These are phyloP conservation scores for Amphiprion percula DNA, from an alignment of 2,113 vertebrate genomes.

Conservation along the genomic window DNA sequence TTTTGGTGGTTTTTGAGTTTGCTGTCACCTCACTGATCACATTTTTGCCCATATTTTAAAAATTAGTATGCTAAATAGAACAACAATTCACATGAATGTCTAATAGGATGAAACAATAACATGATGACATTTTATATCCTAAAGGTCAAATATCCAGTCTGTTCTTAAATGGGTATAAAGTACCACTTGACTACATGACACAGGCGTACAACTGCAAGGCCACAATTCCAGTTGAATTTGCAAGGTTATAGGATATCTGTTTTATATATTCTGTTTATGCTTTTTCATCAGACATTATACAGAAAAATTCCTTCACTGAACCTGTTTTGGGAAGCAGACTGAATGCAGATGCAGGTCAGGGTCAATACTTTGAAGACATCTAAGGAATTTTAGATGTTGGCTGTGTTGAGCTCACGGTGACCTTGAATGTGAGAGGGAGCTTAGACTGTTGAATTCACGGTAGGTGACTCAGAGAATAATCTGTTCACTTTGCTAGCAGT, in stretches of 20 bases:
- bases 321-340: constrained; percentile 31
- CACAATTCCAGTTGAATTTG: neutral
- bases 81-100: too few relatives aligned
- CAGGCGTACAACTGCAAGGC: too few relatives aligned
- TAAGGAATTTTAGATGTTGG: constrained; percentile 53
- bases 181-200: too few relatives aligned
- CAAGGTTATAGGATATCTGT: constrained; percentile 22
- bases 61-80: too few relatives aligned
- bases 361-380: constrained; percentile 52
- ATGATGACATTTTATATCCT: too few relatives aligned
- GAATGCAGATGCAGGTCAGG: constrained; percentile 27
- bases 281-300: constrained; percentile 17
- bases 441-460: constrained; percentile 52
- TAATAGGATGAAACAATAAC: too few relatives aligned
- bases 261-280: constrained; percentile 11
- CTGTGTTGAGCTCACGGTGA: constrained; percentile 52
- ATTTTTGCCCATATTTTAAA: too few relatives aligned
- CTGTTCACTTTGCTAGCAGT: constrained; percentile 67
- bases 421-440: constrained; percentile 62
- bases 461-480: constrained; percentile 72
- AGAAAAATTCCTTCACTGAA: neutral
- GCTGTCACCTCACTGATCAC: too few relatives aligned
- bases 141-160: too few relatives aligned
- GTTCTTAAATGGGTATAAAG: too few relatives aligned
- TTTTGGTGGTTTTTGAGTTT: too few relatives aligned